Base-by-base conservation (phyloP, 1,140 invertebrate species). In the Drosophila tropicalis region DNA sequence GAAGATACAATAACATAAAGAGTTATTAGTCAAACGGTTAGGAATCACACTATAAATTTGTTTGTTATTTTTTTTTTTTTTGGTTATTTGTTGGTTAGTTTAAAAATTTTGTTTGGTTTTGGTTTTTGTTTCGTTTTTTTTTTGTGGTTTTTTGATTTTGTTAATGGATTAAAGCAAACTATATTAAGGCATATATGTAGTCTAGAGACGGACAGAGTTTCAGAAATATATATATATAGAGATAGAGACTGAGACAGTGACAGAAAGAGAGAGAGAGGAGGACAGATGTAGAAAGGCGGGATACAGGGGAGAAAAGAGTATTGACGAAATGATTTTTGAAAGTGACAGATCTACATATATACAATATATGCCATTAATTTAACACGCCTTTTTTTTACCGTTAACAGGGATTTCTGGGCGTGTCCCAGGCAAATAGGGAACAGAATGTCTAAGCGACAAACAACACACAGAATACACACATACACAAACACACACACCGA, bases 1-100 rank as follows among this genome's bases (percentile, higher is more conserved):
- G 84, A 89, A 89, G 84, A 89, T 90, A 89, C 81, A 90, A 89
- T 84, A 87, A 89, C 85, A 90, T 90, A 78, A 84, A 84, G 78
- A 89, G 85, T 90, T 84, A 87, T 87, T 87, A 87, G 83, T 87
- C 80, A 89, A 85, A 83, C 65, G 66, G 72, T 76, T 86, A 70
- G 73, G 81, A 67, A 67, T 84, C 83, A 80, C 83, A 82, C 83
- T 87, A 36, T 58, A 36, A 19, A 39, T 58, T 78, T 72, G 32
- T 79, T 87, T 83, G 79, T 79, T 76, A 51, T 32, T 67, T 63
- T 64, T 19, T 17, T 41, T n/a, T n/a, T n/a, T n/a, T n/a, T n/a
- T n/a, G n/a, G n/a, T n/a, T n/a, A n/a, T n/a, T 64, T 25, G 40
- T 71, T 40, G 29, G 29, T 29, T 29, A 29, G 29, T 29, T 29